A percentile compares a stretch with the other conserved stretches of the same genome.
Conservation (phyloP, 1,140 invertebrate genomes). For the Macrobrachium nipponense region DNA sequence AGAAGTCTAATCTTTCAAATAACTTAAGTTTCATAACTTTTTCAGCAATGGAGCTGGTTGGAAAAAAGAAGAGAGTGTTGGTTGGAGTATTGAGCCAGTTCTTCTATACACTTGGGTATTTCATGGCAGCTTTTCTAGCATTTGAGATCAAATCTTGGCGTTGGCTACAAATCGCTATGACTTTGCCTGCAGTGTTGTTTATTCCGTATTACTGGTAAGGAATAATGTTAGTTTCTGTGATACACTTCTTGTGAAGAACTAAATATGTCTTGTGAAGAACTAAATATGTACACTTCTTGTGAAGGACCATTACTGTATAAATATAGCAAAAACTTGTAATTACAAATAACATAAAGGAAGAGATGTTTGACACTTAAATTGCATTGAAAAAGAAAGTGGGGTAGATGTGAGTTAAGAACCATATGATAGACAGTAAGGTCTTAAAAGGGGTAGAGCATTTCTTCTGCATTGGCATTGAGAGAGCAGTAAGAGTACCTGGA, state of each 20-base stretch:
- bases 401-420: too few relatives aligned
- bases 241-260: not conserved
- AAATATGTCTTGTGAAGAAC: too few relatives aligned
- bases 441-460: too few relatives aligned
- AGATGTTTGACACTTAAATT: too few relatives aligned
- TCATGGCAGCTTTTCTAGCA: constrained; percentile 79
- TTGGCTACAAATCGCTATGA: constrained; percentile 78
- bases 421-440: too few relatives aligned
- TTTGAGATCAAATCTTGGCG: constrained; percentile 82
- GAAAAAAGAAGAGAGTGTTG: constrained; percentile 78
- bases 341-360: too few relatives aligned
- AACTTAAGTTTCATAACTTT: not conserved
- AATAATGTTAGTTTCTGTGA: not conserved
- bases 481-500: too few relatives aligned
- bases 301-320: not conserved
- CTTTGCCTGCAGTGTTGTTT: constrained; percentile 79
- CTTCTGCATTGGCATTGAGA: too few relatives aligned
- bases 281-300: not conserved
- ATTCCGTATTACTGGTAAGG: constrained; percentile 83
- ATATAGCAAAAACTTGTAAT: not conserved
- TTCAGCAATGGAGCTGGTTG: constrained; percentile 86
- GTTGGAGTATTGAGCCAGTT: constrained; percentile 82
- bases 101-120: constrained; percentile 83
- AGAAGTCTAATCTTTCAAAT: not conserved
- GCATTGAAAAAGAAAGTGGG: too few relatives aligned